Base-by-base conservation (phyloP, 2,888 invertebrate species). In the Rugalucina vietnamica region DNA sequence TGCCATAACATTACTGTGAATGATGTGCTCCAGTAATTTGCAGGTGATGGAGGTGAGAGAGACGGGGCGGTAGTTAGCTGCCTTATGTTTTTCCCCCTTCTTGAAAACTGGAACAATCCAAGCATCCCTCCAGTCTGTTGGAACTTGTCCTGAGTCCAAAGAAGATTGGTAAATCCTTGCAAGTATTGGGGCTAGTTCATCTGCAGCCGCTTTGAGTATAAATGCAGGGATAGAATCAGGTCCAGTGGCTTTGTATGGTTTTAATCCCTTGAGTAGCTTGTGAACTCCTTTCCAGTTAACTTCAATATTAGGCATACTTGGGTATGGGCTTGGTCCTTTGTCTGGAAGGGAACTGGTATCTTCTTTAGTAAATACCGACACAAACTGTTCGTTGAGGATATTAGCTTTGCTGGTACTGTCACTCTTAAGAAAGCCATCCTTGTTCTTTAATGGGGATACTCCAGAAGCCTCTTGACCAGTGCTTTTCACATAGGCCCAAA, bases 201-300 rank as follows among this genome's bases (percentile, higher is more conserved):
- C 49, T 10, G 78, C 69, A 24, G 65, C 72, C 8, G 32, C 76
- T 34, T 81, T 57, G 12, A 75, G 76, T 0, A 77, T 60, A n/a
- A 14, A 24, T 54, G 57, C 36, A 37, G 75, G 77, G 21, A 80
- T 43, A 3, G 57, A n/a, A 29, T 76, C 70, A 14, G 79, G 79
- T 8, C 82, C 57, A 18, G 76, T 76, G 37, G 77, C 74, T 77
- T 82, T 77, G 34, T 77, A 71, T 49, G 73, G 36, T 21, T 82
- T 82, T 0, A 71, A 21, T 54, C 65, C 65, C n/a, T 71, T 32
- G 10, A 86, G 76, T 49, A 81, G 71, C 72, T 80, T 77, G 21
- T 34, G 12, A 3, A 82, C 71, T 27, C 80, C 84, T 18, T 27
- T 54, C n/a, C n/a, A n/a, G n/a, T n/a, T n/a, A n/a, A n/a, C n/a